These are phyloP conservation scores for Pycnomerus fuliginosus DNA, from an alignment of 2,888 invertebrate species.

Conservation along the genomic window DNA sequence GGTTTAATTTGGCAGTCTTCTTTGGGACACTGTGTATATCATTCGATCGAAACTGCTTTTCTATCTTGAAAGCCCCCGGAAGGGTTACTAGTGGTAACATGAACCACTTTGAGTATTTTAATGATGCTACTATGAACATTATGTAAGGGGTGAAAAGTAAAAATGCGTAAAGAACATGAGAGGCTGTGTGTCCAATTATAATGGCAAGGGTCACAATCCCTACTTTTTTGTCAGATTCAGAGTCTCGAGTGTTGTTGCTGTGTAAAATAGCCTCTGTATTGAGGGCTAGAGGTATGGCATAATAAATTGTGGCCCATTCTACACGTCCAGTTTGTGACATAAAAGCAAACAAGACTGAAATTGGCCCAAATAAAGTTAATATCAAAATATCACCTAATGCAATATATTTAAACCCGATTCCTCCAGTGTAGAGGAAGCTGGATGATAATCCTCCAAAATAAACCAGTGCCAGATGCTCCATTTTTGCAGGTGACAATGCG, in stretches of 20 bases:
- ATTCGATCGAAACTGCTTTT: conserved; percentile 80
- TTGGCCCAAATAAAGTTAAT: conserved; percentile 90
- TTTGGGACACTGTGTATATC: conserved; percentile 81
- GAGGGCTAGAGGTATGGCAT: conserved; percentile 89
- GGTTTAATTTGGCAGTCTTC: conserved; percentile 86
- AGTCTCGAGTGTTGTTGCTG: conserved; percentile 91
- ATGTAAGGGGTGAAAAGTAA: conserved; percentile 89
- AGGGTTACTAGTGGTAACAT: conserved; percentile 84
- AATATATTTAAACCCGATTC: conserved; percentile 93
- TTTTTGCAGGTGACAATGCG: conserved; percentile 79
- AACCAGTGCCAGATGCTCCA: conserved; percentile 92
- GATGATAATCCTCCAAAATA: conserved; percentile 95
- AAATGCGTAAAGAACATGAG: conserved; percentile 87
- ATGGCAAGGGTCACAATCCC: conserved; percentile 96
- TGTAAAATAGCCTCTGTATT: conserved; percentile 95
- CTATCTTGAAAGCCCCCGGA: conserved; percentile 85
- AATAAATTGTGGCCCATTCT: conserved; percentile 89
- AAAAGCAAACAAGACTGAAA: conserved; percentile 90
- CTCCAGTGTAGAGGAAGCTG: conserved; percentile 95
- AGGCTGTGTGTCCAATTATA: conserved; percentile 85
- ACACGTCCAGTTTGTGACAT: conserved; percentile 89
- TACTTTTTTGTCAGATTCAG: conserved; percentile 82
- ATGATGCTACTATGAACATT: conserved; percentile 80
- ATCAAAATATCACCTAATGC: conserved; percentile 91
- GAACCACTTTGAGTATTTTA: conserved; percentile 86